Evolutionary conservation across 30 jellyfish, hydroid and myxozoan species (phyloP), one percentile per base, ranked within the genome.

Genomic region (Pelagia noctiluca): DNA sequence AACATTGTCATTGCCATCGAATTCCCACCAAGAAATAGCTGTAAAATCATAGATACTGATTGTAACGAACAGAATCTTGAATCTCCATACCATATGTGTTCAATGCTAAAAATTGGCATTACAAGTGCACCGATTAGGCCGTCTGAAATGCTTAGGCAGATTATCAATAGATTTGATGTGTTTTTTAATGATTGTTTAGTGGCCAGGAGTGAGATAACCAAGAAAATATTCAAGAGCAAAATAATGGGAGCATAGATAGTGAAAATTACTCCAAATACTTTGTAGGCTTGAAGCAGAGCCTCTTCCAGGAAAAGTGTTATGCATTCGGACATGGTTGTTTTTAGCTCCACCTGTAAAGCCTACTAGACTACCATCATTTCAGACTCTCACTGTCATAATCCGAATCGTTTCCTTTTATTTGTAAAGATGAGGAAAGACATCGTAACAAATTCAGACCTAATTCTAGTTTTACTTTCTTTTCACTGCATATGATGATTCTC

Each of bases 171-270:
- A 23, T 70, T 70, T 1, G 67, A 70, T 3, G 42, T 11, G 83
- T 35, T 70, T 0, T 26, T 34, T 7, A 28, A 1, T 3, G 33
- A 25, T 36, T 70, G 83, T 33, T 70, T 70, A 18, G 83, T 70
- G 12, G 67, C 83, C n/a, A 31, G 11, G 42, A 70, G 23, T 5
- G 83, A 66, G 22, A 36, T 12, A 4, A 66, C 35, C 79, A 66
- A 23, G 16, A 19, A 23, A 0, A 57, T 36, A 30, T 66, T 66
- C 10, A 66, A 3, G 8, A 66, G 13, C 1, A 66, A n/a, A 5
- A 33, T 11, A 21, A 66, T 0, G 8, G 46, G 57, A 1, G 79
- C 13, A 66, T 30, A 66, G 18, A 30, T 30, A 1, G 57, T 1
- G 4, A 30, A n/a, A n/a, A n/a, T n/a, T n/a, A n/a, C n/a, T n/a